Conservation (phyloP, 1,140 invertebrate genomes). For the Pantala flavescens region DNA sequence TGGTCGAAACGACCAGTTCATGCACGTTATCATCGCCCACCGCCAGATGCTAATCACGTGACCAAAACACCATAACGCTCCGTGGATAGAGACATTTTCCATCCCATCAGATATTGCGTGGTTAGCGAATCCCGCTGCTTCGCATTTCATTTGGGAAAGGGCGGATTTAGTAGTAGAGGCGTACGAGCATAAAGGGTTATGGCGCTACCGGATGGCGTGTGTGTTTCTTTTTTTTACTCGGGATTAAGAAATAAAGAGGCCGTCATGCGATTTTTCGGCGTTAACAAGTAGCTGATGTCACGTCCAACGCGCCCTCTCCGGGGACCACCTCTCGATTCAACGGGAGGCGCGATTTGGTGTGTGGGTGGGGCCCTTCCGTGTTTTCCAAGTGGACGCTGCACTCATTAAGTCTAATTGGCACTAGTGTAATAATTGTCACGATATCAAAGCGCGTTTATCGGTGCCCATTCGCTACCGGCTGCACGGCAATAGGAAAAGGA, state of each 20-base stretch:
- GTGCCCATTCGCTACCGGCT: background rate
- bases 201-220: too few relatives aligned
- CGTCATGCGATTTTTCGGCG: too few relatives aligned
- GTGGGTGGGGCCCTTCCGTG: background rate
- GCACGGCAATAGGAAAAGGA: background rate
- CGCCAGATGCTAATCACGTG: background rate
- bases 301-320: background rate
- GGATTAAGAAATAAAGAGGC: too few relatives aligned
- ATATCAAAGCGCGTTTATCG: background rate
- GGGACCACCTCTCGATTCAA: background rate
- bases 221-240: too few relatives aligned
- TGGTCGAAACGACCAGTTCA: background rate
- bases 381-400: background rate
- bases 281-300: too few relatives aligned
- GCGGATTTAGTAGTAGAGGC: background rate
- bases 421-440: background rate
- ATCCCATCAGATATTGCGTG: constrained; percentile 8
- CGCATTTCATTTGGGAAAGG: background rate
- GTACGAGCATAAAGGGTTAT: too few relatives aligned
- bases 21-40: background rate
- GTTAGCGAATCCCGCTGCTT: background rate
- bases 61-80: constrained; percentile 1
- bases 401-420: background rate
- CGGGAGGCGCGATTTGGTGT: background rate
- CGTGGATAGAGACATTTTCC: constrained; percentile 8